Conservation (phyloP, 2,113 vertebrate genomes). For the Ursus arctos region DNA sequence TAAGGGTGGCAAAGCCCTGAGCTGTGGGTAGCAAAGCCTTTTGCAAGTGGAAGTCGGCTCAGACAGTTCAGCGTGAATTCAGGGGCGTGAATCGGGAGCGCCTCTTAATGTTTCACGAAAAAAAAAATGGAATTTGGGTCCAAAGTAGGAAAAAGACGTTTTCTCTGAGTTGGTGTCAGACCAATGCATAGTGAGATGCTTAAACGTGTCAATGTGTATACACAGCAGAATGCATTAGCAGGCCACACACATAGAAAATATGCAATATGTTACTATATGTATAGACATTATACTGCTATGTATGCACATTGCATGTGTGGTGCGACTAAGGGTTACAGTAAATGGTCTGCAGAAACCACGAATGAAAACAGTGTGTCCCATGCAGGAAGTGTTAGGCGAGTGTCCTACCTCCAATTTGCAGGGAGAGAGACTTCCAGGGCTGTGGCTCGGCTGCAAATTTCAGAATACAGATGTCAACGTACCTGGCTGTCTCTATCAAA, state of each 20-base stretch:
- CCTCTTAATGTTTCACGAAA: neutral
- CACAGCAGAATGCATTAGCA: neutral
- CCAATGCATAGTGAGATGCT: neutral
- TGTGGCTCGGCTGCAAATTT: neutral
- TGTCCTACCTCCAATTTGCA: neutral
- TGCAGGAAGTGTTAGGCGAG: accelerated
- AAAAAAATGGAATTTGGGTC: neutral
- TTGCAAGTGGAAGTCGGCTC: neutral
- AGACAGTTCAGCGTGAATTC: neutral
- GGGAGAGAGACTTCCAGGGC: accelerated
- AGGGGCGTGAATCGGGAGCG: accelerated
- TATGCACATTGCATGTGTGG: neutral
- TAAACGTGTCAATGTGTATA: neutral
- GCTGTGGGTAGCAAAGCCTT: accelerated
- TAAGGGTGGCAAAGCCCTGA: neutral
- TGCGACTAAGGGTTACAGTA: neutral
- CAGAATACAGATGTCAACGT: neutral
- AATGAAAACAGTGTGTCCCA: neutral
- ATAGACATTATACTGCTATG: neutral
- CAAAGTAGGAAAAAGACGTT: neutral
- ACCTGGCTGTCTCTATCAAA: neutral
- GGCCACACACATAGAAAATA: neutral
- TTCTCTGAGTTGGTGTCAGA: too few species aligned
- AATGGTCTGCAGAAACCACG: neutral
- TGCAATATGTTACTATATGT: neutral